Percentiles rank a stretch among this genome's conserved stretches.
phyloP scores from a whole-genome alignment of 2,888 invertebrate genomes.

The Cephus rjabovi region DNA sequence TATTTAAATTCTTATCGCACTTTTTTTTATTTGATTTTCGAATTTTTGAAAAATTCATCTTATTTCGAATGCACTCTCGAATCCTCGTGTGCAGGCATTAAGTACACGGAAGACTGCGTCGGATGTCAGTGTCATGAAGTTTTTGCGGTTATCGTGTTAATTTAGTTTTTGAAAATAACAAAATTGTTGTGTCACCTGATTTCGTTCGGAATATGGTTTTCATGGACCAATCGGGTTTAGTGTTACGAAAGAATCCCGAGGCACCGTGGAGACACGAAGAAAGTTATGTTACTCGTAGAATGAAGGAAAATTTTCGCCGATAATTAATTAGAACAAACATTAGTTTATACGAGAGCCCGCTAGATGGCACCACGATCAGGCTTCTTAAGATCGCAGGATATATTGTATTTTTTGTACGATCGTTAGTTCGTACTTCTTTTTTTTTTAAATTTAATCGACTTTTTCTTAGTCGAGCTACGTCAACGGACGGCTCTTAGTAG shows the following conservation, averaged over 20 bases:
- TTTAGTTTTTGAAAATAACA: too few relatives aligned
- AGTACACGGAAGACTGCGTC: too few relatives aligned
- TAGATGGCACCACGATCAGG: not conserved
- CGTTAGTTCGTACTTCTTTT: conserved; percentile 16
- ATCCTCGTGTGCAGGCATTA: too few relatives aligned
- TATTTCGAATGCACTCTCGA: too few relatives aligned
- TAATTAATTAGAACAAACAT: not conserved
- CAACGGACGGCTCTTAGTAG: not conserved
- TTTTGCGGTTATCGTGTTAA: too few relatives aligned
- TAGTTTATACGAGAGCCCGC: not conserved
- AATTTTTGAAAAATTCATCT: too few relatives aligned
- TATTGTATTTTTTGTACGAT: conserved; percentile 54
- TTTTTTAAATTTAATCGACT: not conserved
- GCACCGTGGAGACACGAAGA: not conserved
- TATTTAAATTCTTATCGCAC: too few relatives aligned
- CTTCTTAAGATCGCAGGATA: conserved; percentile 21
- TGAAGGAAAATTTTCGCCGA: not conserved
- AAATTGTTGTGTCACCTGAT: too few relatives aligned
- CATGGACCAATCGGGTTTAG: too few relatives aligned
- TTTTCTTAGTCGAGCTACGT: not conserved
- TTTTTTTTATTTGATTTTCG: too few relatives aligned
- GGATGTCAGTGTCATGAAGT: too few relatives aligned
- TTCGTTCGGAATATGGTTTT: too few relatives aligned
- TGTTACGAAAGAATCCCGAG: not conserved
- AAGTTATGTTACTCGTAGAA: conserved; percentile 2